phyloP scores from a whole-genome alignment of 2,888 invertebrate species.

The Mimas tiliae region DNA sequence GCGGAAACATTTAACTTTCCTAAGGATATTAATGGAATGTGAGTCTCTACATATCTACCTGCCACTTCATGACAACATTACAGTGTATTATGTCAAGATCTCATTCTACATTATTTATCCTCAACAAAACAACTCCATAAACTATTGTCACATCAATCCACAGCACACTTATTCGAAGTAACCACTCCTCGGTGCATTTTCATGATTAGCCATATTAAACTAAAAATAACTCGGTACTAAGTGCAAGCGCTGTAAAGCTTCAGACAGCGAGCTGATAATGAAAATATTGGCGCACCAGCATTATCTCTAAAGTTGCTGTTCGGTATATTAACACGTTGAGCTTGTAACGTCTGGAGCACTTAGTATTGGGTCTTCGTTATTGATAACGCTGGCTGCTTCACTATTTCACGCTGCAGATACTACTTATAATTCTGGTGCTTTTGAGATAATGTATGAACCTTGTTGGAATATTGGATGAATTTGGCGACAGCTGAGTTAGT shows the following conservation, averaged over 20 bases:
- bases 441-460: not conserved
- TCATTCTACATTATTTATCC: not conserved
- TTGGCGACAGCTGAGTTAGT: too few species aligned
- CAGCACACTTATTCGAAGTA: not conserved
- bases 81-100: too few species aligned
- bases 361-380: constrained; percentile 39
- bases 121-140: not conserved
- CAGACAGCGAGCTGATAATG: constrained; percentile 47
- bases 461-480: too few species aligned
- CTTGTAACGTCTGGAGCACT: constrained; percentile 64
- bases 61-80: too few species aligned
- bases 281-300: constrained; percentile 51
- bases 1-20: too few species aligned
- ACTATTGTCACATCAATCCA: not conserved
- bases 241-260: constrained; percentile 36
- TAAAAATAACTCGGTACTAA: constrained; percentile 15
- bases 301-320: constrained; percentile 60
- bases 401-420: constrained; percentile 18
- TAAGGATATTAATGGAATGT: too few species aligned
- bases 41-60: too few species aligned
- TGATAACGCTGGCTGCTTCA: constrained; percentile 31
- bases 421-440: constrained; percentile 1
- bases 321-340: constrained; percentile 65
- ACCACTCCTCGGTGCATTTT: constrained; percentile 7
- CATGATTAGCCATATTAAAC: constrained; percentile 17